Percentiles rank a stretch among this genome's conserved stretches.
These are phyloP conservation scores for Micromesistius poutassou DNA, from an alignment of 2,797 vertebrate species.

Conservation along the genomic window DNA sequence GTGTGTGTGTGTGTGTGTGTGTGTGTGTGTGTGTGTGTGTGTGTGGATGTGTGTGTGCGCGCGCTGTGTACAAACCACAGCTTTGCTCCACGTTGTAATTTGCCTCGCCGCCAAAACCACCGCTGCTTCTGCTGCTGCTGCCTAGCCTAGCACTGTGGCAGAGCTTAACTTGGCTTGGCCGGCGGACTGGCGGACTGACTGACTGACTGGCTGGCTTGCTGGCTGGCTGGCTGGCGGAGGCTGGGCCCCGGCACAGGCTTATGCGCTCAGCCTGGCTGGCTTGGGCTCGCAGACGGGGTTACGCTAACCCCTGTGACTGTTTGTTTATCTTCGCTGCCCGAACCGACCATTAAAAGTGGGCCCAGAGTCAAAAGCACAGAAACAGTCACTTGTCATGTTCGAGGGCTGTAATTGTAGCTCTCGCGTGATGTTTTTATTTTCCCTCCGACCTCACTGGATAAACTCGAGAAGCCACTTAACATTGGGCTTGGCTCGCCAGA, in stretches of 20 bases:
- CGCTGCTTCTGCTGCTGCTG: constrained; percentile 60
- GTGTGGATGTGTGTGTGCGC: constrained; percentile 61
- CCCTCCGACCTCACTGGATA: constrained; percentile 80
- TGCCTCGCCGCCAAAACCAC: constrained; percentile 76
- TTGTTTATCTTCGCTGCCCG: constrained; percentile 76
- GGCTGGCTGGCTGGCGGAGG: constrained; percentile 48
- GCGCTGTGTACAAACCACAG: constrained; percentile 73
- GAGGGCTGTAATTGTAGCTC: constrained; percentile 78
- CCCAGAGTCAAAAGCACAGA: constrained; percentile 73
- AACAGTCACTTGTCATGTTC: constrained; percentile 80
- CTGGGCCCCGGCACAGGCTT: constrained; percentile 13
- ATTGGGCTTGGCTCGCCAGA: constrained; percentile 69
- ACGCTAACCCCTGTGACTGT: constrained; percentile 71
- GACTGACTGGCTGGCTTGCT: constrained; percentile 8
- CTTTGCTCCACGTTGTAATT: constrained; percentile 78
- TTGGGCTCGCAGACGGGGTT: constrained; percentile 57
- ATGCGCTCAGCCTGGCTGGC: constrained; percentile 28
- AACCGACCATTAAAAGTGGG: constrained; percentile 73
- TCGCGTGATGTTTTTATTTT: constrained; percentile 80
- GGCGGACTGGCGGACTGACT: constrained; percentile 47
- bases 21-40: constrained; percentile 61
- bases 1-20: constrained; percentile 59
- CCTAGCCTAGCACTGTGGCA: constrained; percentile 50
- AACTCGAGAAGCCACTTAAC: constrained; percentile 82
- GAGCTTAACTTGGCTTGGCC: constrained; percentile 40